A percentile compares a stretch with the other conserved stretches of the same genome.
Conservation (phyloP, 2,888 invertebrate genomes). For the Tinea trinotella region DNA sequence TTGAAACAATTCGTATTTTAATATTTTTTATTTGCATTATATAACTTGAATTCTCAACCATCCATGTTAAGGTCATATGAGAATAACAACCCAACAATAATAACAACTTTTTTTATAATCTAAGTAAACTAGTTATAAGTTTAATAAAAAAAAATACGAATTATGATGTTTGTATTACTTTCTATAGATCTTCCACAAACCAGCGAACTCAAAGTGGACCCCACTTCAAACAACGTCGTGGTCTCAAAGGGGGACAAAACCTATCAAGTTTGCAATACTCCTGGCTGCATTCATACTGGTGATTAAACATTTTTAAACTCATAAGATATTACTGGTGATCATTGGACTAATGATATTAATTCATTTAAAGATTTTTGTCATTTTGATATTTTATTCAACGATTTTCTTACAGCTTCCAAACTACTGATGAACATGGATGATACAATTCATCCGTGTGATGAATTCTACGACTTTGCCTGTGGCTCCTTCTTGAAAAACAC, state of each 20-base stretch:
- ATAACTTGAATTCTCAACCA: no score
- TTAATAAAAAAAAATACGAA: no score
- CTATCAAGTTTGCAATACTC: conserved; percentile 75
- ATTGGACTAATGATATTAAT: neutral
- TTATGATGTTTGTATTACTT: no score
- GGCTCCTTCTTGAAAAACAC: conserved; percentile 81
- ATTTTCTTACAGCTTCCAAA: conserved; percentile 70
- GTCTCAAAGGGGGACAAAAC: conserved; percentile 37
- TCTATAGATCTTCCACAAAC: conserved; percentile 61
- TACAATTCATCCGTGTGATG: conserved; percentile 82
- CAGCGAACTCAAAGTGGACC: conserved; percentile 51
- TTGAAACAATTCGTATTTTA: no score
- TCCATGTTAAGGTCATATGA: no score
- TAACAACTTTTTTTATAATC: no score
- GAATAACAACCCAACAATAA: no score
- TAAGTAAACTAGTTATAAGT: no score
- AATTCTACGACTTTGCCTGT: conserved; percentile 86
- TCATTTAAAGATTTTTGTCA: neutral
- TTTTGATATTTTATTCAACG: neutral
- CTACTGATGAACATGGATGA: conserved; percentile 80
- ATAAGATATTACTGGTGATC: neutral
- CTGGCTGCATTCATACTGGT: conserved; percentile 87
- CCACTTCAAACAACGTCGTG: conserved; percentile 28
- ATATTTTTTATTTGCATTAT: no score
- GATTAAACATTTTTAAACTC: conserved; percentile 23